These are phyloP conservation scores for Cuniculus paca DNA, from an alignment of 2,797 vertebrate genomes.

Conservation along the genomic window DNA sequence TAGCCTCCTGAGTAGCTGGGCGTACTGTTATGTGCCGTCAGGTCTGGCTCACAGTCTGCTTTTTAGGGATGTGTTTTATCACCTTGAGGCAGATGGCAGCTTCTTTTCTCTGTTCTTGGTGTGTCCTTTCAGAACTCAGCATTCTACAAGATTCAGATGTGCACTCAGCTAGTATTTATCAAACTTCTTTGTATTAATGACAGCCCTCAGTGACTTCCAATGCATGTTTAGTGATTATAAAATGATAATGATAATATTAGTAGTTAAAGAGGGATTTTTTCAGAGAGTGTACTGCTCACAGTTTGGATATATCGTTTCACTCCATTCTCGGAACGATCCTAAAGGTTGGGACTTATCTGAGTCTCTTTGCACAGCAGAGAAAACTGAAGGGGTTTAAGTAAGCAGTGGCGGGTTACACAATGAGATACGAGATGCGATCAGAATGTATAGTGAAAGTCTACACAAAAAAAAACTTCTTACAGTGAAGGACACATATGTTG, in stretches of 20 bases:
- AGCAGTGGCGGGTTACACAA: background rate
- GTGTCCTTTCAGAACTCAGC: background rate
- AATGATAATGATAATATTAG: background rate
- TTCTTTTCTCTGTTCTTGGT: background rate
- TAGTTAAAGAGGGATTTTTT: background rate
- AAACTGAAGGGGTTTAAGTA: too few relatives aligned
- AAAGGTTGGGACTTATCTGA: background rate
- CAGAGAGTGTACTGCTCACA: background rate
- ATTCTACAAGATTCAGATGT: background rate
- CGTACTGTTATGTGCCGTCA: background rate
- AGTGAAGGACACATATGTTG: background rate
- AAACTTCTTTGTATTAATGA: background rate
- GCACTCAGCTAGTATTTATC: background rate
- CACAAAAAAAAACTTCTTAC: background rate
- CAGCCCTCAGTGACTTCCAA: background rate
- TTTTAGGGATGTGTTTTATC: background rate
- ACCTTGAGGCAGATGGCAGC: background rate
- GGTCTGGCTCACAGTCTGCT: background rate
- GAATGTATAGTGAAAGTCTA: background rate
- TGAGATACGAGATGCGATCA: background rate
- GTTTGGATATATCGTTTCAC: background rate
- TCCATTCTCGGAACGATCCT: background rate
- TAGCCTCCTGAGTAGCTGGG: background rate
- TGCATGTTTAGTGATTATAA: background rate
- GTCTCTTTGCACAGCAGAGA: background rate